Conservation (phyloP, 2,113 vertebrate species). For the Hirundichthys speculiger region DNA sequence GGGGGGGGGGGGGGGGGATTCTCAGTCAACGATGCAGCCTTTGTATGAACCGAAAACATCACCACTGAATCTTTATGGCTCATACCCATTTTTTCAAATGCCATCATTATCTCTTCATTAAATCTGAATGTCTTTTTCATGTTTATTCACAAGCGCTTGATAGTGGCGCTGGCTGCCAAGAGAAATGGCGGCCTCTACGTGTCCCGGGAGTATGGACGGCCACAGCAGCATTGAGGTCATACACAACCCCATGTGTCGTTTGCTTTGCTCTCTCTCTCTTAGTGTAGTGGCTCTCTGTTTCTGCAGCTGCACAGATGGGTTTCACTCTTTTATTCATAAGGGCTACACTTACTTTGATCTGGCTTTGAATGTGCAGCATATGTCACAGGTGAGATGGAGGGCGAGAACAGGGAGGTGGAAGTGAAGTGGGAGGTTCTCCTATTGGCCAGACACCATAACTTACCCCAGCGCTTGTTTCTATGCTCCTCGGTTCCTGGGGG, state of each 20-base stretch:
- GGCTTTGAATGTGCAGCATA: constrained; percentile 63
- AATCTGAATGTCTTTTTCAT: constrained; percentile 46
- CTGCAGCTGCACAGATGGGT: constrained; percentile 71
- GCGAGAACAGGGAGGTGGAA: constrained; percentile 15
- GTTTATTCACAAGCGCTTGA: constrained; percentile 44
- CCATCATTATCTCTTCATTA: constrained; percentile 46
- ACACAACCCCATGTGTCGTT: constrained; percentile 6
- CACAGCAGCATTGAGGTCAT: background rate
- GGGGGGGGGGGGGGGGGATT: too few relatives aligned
- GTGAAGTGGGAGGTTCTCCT: constrained; percentile 33
- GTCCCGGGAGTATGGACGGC: background rate
- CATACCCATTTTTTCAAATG: constrained; percentile 1
- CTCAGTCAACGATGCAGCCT: background rate
- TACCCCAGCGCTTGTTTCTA: constrained; percentile 20
- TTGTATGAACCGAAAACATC: background rate
- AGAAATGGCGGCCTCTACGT: constrained; percentile 13
- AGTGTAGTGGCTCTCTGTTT: constrained; percentile 43
- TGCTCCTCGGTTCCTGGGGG: constrained; percentile 24
- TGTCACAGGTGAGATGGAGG: constrained; percentile 40
- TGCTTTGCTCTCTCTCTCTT: constrained; percentile 33
- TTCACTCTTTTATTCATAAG: constrained; percentile 79
- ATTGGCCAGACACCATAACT: constrained; percentile 39
- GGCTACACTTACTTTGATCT: constrained; percentile 75
- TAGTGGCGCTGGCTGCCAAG: constrained; percentile 27
- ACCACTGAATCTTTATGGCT: background rate